phyloP scores from a whole-genome alignment of 2,888 invertebrate genomes.

The Agonum fuliginosum region DNA sequence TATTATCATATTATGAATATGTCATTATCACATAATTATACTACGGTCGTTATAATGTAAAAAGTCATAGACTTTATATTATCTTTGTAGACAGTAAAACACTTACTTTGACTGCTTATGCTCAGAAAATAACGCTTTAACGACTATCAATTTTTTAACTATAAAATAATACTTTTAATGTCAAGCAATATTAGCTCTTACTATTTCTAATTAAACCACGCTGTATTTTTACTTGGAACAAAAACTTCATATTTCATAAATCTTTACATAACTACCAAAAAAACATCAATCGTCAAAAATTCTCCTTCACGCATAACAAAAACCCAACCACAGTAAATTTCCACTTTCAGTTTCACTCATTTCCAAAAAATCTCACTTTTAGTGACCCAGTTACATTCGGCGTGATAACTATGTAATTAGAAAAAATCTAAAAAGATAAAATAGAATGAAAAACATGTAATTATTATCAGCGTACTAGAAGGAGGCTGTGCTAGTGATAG shows the following conservation, averaged over 20 bases:
- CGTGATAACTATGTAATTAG: conserved; percentile 11
- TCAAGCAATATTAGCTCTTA: background rate
- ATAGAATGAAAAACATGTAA: conserved; percentile 17
- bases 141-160: too few species aligned
- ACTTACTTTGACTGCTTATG: too few species aligned
- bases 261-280: conserved; percentile 16
- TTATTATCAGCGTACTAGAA: background rate
- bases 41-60: too few species aligned
- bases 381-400: background rate
- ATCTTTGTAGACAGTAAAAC: too few species aligned
- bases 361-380: conserved; percentile 36
- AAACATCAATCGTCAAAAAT: conserved; percentile 7
- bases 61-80: too few species aligned
- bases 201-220: background rate
- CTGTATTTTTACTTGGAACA: background rate
- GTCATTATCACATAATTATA: too few species aligned
- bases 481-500: background rate
- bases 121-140: too few species aligned
- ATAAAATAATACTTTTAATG: background rate
- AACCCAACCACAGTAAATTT: conserved; percentile 2
- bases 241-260: background rate
- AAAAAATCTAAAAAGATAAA: conserved; percentile 21
- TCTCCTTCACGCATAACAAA: conserved; percentile 7
- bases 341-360: conserved; percentile 35
- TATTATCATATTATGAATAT: too few species aligned